phyloP scores from a whole-genome alignment of 2,888 invertebrate genomes.

The Apeira syringaria region DNA sequence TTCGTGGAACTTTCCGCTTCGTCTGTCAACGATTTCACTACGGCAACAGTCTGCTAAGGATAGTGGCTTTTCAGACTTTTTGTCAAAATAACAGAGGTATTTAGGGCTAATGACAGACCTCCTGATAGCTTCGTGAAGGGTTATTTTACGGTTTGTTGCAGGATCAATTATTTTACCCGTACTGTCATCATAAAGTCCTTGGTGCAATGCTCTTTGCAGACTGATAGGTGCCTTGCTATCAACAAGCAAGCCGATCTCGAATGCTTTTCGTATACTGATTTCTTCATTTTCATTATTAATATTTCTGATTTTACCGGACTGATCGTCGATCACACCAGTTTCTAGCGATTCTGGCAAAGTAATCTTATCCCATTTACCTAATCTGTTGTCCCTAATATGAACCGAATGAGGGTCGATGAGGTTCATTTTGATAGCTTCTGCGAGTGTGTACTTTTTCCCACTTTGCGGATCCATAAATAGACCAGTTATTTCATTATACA shows the following conservation, averaged over 20 bases:
- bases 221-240: constrained; percentile 93
- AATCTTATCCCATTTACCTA: constrained; percentile 90
- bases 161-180: constrained; percentile 93
- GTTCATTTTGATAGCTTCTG: constrained; percentile 91
- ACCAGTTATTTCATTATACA: constrained; percentile 91
- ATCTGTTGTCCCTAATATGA: constrained; percentile 90
- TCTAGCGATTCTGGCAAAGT: constrained; percentile 91
- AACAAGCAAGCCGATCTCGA: constrained; percentile 90
- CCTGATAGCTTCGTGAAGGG: constrained; percentile 92
- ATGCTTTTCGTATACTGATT: constrained; percentile 89
- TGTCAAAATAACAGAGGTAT: constrained; percentile 92
- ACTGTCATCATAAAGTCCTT: constrained; percentile 92
- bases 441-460: constrained; percentile 90
- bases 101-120: constrained; percentile 91
- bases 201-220: constrained; percentile 92
- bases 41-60: constrained; percentile 92
- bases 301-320: constrained; percentile 88
- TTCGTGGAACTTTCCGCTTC: constrained; percentile 90
- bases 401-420: constrained; percentile 93
- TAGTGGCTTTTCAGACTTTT: constrained; percentile 87
- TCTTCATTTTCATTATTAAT: constrained; percentile 86
- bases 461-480: constrained; percentile 92
- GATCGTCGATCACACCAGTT: constrained; percentile 88
- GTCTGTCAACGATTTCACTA: constrained; percentile 90
- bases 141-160: constrained; percentile 89